A percentile compares a stretch with the other conserved stretches of the same genome.
Evolutionary conservation across 2,888 invertebrate species (phyloP).

Genomic region (Chalcosyrphus nemorum): DNA sequence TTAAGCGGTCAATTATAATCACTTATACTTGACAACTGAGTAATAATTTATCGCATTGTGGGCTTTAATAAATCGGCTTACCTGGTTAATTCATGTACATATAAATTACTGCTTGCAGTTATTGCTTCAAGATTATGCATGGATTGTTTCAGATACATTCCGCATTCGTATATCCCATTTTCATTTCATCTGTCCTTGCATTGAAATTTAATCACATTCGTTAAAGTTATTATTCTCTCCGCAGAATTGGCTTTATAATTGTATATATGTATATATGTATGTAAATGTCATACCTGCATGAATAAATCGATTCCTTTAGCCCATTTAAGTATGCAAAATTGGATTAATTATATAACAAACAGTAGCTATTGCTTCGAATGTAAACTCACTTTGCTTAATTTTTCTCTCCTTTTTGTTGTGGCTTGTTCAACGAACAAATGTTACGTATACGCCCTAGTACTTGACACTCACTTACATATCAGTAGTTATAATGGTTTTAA

Average conservation of each 20-base stretch:
- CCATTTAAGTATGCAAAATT: neutral
- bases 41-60: neutral
- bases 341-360: constrained; percentile 1
- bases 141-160: neutral
- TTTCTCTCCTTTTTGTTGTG: neutral
- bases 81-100: neutral
- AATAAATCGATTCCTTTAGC: neutral
- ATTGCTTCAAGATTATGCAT: neutral
- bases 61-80: neutral
- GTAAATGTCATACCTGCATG: too few relatives aligned
- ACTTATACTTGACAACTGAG: neutral
- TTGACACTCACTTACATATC: too few relatives aligned
- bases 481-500: too few relatives aligned
- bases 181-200: neutral
- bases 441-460: constrained; percentile 51
- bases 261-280: too few relatives aligned
- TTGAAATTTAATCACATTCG: neutral
- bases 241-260: neutral
- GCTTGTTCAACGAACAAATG: neutral
- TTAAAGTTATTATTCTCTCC: neutral
- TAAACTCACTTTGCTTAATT: neutral
- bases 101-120: neutral
- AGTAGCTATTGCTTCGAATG: neutral
- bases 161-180: neutral
- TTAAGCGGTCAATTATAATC: neutral